These are phyloP conservation scores for Tinamus major DNA, from an alignment of 2,797 vertebrate species.

Conservation along the genomic window DNA sequence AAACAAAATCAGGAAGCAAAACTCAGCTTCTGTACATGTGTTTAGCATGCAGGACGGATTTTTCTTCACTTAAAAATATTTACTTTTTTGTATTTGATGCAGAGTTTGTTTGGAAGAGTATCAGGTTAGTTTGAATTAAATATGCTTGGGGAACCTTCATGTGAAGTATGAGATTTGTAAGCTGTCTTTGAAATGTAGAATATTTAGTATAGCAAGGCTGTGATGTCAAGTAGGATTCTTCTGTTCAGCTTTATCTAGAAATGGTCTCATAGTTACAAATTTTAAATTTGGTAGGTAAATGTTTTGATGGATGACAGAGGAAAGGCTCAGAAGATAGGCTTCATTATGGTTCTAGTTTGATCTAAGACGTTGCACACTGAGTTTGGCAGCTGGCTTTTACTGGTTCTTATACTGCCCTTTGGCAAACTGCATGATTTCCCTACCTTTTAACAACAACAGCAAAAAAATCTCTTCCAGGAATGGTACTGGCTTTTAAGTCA, in stretches of 20 bases:
- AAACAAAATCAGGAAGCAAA: neutral
- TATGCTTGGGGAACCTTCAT: neutral
- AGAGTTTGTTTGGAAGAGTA: neutral
- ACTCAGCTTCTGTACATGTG: neutral
- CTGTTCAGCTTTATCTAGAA: neutral
- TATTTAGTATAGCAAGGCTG: neutral
- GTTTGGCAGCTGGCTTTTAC: neutral
- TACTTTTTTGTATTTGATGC: neutral
- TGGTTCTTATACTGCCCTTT: neutral
- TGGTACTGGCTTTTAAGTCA: neutral
- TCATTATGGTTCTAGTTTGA: neutral
- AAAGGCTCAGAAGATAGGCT: neutral
- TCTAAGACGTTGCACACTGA: neutral
- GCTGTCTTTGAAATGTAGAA: rapidly evolving
- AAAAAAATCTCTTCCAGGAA: neutral
- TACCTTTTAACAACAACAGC: neutral
- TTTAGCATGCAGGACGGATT: neutral
- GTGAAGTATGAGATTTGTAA: neutral
- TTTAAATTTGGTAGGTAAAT: neutral
- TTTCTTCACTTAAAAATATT: neutral
- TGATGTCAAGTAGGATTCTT: neutral
- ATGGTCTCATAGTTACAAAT: neutral
- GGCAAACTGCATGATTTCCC: neutral
- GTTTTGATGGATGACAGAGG: neutral
- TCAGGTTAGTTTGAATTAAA: neutral